Evolutionary conservation across 2,888 invertebrate genomes (phyloP).

Genomic region (Acleris sparsana): DNA sequence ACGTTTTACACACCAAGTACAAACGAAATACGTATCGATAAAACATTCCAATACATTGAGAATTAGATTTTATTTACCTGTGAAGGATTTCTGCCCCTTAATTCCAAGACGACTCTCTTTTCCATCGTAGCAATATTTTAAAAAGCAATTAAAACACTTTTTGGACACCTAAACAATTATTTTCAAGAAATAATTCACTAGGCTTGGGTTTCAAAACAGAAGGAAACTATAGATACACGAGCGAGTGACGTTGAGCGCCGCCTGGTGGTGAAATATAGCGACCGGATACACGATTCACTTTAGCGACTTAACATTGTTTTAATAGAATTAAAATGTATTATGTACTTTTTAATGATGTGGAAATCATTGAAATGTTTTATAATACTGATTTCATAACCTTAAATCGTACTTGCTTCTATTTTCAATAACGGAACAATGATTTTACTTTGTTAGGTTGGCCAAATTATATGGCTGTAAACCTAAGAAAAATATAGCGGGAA

Average conservation of each 20-base stretch:
- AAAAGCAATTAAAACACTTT: slow-evolving; percentile 66
- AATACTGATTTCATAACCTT: background rate
- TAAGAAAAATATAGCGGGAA: slow-evolving; percentile 54
- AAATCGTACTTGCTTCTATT: background rate
- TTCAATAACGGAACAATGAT: slow-evolving; percentile 3
- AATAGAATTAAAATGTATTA: background rate
- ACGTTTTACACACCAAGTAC: slow-evolving; percentile 60
- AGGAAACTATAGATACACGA: slow-evolving; percentile 81
- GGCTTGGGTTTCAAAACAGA: slow-evolving; percentile 85
- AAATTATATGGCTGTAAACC: slow-evolving; percentile 48
- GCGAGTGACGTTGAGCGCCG: slow-evolving; percentile 81
- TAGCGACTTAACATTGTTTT: slow-evolving; percentile 43
- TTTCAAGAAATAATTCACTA: slow-evolving; percentile 76
- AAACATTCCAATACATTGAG: slow-evolving; percentile 78
- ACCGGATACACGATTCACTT: slow-evolving; percentile 63
- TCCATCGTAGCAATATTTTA: slow-evolving; percentile 86
- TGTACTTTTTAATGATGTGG: background rate
- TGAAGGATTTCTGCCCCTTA: slow-evolving; percentile 94
- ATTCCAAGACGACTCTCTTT: slow-evolving; percentile 97
- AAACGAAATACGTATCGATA: slow-evolving; percentile 81
- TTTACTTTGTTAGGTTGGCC: slow-evolving; percentile 52
- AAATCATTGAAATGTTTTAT: background rate
- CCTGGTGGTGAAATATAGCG: slow-evolving; percentile 63
- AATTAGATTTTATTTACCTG: slow-evolving; percentile 88
- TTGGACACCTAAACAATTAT: slow-evolving; percentile 62